Evolutionary conservation across 37 sponge, comb jelly and placozoan species (phyloP), one percentile per base, ranked within the genome.

Genomic region (Crambe crambe): DNA sequence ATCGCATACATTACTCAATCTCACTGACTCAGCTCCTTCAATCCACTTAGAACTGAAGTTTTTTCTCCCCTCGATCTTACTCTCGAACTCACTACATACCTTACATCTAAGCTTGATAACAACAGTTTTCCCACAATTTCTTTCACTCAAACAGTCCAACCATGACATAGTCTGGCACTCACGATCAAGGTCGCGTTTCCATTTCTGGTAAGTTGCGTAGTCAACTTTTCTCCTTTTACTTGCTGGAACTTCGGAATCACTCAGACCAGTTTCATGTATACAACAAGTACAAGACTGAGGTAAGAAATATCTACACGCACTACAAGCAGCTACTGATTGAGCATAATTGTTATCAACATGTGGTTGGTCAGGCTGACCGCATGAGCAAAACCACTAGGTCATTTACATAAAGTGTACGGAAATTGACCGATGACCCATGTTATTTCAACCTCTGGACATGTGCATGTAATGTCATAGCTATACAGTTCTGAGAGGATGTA

Each of bases 1-100:
- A 66, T 87, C 88, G 56, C 83, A 62, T 27, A 87, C 65, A 73
- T 87, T 87, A 78, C 78, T 87, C n/a, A n/a, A n/a, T n/a, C n/a
- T n/a, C n/a, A n/a, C n/a, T 6, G 76, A 79, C 29, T 84, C 75
- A 20, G 90, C 90, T 38, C 90, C 90, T 23, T 79, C 75, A 56
- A 89, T 42, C 90, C 85, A 89, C 65, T 84, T 42, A 39, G 61
- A 68, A 58, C 86, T 85, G 69, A 73, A 89, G 65, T 89, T 89
- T 44, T 70, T 37, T 47, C 68, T 25, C n/a, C 75, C 41, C 8
- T n/a, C n/a, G n/a, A 89, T 79, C 21, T 65, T 63, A 10, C 42
- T 58, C 54, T 74, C 62, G 39, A 68, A 89, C 65, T 66, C 81
- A n/a, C 41, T 51, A 72, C 85, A 84, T 38, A 74, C 75, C 30